phyloP scores from a whole-genome alignment of 2,888 invertebrate genomes.

The Tryphoninae sp. region DNA sequence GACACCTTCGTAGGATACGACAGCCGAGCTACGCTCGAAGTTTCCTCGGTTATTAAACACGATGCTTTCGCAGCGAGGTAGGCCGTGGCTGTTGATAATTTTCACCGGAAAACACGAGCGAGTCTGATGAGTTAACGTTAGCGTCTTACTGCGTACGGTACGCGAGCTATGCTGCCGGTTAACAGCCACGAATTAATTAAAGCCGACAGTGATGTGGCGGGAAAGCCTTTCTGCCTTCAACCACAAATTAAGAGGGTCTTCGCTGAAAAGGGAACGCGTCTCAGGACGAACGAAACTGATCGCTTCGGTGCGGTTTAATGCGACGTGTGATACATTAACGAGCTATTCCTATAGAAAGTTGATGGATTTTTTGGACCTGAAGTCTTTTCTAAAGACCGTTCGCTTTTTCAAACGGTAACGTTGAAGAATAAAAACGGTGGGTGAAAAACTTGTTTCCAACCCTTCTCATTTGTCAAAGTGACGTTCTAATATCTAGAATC shows the following conservation, averaged over 20 bases:
- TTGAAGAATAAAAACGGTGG: background rate
- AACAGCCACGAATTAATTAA: conserved; percentile 46
- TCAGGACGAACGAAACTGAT: background rate
- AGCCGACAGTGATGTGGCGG: conserved; percentile 37
- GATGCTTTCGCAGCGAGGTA: conserved; percentile 1
- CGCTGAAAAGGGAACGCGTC: conserved; percentile 24
- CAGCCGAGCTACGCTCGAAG: background rate
- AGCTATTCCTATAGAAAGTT: conserved; percentile 2
- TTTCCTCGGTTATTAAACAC: background rate
- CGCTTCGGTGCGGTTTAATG: conserved; percentile 23
- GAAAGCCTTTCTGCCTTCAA: background rate
- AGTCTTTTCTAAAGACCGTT: background rate
- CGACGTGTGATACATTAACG: background rate
- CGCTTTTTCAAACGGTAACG: background rate
- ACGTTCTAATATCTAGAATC: background rate
- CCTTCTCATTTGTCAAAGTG: no score
- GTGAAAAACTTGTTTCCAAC: background rate
- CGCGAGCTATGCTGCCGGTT: conserved; percentile 16
- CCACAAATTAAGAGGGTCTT: conserved; percentile 15
- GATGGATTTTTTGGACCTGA: background rate
- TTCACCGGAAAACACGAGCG: conserved; percentile 25
- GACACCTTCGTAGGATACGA: background rate
- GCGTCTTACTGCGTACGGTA: conserved; percentile 37
- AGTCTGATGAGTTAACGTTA: conserved; percentile 21
- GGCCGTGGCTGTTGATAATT: conserved; percentile 9